Conservation (phyloP, 2,797 vertebrate genomes). For the Coranthus polyacanthus region DNA sequence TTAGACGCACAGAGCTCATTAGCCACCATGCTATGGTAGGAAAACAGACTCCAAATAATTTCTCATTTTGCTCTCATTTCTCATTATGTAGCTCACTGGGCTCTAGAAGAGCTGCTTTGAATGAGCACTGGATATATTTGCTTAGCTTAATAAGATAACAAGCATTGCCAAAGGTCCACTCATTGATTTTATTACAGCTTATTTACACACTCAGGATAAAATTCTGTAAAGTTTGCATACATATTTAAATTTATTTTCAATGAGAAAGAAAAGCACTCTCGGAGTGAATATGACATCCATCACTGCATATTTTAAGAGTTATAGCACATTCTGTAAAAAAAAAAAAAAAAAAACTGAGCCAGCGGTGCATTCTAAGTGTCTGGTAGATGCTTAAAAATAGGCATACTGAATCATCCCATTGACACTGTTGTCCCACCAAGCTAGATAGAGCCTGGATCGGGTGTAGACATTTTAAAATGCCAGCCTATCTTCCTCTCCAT, state of each 20-base stretch:
- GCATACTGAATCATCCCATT: conserved; percentile 59
- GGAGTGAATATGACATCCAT: conserved; percentile 70
- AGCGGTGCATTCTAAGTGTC: conserved; percentile 57
- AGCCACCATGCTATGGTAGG: conserved; percentile 47
- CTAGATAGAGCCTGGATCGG: conserved; percentile 39
- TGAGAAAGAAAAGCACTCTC: conserved; percentile 47
- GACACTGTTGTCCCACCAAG: conserved; percentile 59
- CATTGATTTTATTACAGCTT: conserved; percentile 73
- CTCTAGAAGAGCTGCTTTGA: conserved; percentile 55
- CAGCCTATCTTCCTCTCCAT: conserved; percentile 58
- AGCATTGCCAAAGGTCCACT: conserved; percentile 69
- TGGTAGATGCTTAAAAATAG: conserved; percentile 63
- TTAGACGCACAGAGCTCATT: conserved; percentile 73
- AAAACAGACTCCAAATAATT: conserved; percentile 63
- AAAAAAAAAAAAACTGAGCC: conserved; percentile 45
- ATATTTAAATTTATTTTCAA: conserved; percentile 70
- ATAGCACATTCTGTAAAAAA: conserved; percentile 49
- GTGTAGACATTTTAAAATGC: conserved; percentile 71
- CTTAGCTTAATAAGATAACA: conserved; percentile 74
- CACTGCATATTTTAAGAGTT: conserved; percentile 74
- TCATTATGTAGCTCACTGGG: conserved; percentile 68
- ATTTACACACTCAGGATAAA: conserved; percentile 54
- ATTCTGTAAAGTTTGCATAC: conserved; percentile 51
- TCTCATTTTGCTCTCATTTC: conserved; percentile 52
- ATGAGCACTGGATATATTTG: conserved; percentile 62